A percentile compares a stretch with the other conserved stretches of the same genome.
phyloP scores from a whole-genome alignment of 2,113 vertebrate genomes.

The Lonchura striata region DNA sequence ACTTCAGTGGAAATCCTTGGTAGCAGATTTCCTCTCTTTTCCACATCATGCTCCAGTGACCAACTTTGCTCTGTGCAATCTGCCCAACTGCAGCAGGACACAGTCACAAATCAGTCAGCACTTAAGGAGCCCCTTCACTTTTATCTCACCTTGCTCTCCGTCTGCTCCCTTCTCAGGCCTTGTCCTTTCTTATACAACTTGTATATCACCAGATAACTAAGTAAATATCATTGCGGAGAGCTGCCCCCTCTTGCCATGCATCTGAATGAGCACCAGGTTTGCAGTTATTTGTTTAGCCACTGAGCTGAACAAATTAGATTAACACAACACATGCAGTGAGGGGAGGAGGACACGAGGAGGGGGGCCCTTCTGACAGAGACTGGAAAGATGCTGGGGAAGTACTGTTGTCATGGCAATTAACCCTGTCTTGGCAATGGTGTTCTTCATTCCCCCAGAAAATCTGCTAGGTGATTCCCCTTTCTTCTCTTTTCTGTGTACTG shows the following conservation, averaged over 20 bases:
- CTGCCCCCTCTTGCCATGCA: slow-evolving; percentile 27
- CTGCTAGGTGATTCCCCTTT: slow-evolving; percentile 6
- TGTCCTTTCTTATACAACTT: slow-evolving; percentile 2
- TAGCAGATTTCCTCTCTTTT: background rate
- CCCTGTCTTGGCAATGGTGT: background rate
- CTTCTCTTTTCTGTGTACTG: background rate
- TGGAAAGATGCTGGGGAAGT: slow-evolving; percentile 13
- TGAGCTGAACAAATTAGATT: slow-evolving; percentile 72
- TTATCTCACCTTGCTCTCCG: background rate
- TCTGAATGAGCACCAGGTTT: slow-evolving; percentile 55
- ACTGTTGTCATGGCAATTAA: slow-evolving; percentile 58
- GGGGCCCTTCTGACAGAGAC: background rate
- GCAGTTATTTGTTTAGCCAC: slow-evolving; percentile 67
- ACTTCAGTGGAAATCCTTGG: background rate
- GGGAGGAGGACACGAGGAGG: background rate
- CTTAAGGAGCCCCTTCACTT: slow-evolving; percentile 2
- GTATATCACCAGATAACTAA: slow-evolving; percentile 32
- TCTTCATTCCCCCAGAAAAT: background rate
- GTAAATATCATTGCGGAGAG: slow-evolving; percentile 30
- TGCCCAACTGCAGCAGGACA: background rate
- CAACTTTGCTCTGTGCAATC: background rate
- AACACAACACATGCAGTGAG: slow-evolving; percentile 57
- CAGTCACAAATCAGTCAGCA: background rate
- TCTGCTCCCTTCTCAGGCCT: background rate
- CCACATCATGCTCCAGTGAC: background rate